Base-by-base conservation (phyloP, 2,797 vertebrate species). In the Sciurus carolinensis region DNA sequence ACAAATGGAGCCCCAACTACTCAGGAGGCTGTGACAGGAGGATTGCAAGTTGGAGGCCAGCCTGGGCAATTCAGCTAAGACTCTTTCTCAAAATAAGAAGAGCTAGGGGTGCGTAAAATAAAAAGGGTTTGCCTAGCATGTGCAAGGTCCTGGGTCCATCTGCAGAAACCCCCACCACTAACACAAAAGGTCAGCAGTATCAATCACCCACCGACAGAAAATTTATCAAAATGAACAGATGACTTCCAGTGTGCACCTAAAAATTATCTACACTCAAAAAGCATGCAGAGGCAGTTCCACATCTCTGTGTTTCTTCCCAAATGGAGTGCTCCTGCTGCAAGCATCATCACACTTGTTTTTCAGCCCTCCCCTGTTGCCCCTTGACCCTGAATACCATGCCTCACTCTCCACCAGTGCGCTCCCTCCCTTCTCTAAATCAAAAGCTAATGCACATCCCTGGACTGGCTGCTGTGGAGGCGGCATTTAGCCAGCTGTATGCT, bases 401-500 rank as follows among this genome's bases (percentile, higher is more conserved):
- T 93, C 67, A 33, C 44, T 66, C 39, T 80, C 64, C 42, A 30
- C 24, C 13, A 42, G 7, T 8, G 22, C 0, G 7, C 24, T n/a
- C 47, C 50, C 59, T 88, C 7, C 2, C 52, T 64, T 73, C 75
- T 79, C 90, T 66, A 73, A 90, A 83, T 76, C 20, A 17, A 82
- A 93, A 36, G n/a, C 93, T 87, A 54, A 89, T 11, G 79, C 62
- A 17, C 66, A 39, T 75, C 86, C 28, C 69, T 7, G 47, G 47
- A 47, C 69, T 11, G 0, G 81, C 93, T 90, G 91, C 81, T 15
- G 4, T 17, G 64, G 62, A 67, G 44, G 64, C 3, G 4, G 83
- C 93, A 50, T 20, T 47, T 12, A 69, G 95, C 95, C 97, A 96
- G 93, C 80, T 85, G 67, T 50, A 4, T 0, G 24, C 83, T 33